phyloP scores from a whole-genome alignment of 2,113 vertebrate genomes.

The Hippocampus comes region DNA sequence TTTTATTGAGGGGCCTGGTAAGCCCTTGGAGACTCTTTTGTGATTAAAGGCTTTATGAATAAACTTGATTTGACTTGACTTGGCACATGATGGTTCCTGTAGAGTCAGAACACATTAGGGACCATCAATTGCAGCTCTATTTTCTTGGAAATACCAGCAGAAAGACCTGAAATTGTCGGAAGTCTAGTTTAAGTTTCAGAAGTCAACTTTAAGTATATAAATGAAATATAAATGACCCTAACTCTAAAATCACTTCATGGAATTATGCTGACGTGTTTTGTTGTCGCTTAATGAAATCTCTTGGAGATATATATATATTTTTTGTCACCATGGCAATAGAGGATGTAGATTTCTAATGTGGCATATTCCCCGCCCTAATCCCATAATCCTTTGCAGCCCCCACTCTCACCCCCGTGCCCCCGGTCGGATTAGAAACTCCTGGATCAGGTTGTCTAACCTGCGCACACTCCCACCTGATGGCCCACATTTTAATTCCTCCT shows the following conservation, averaged over 20 bases:
- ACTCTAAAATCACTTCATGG: background rate
- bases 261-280: background rate
- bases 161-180: no score
- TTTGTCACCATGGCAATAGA: background rate
- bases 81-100: no score
- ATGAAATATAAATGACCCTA: background rate
- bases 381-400: slow-evolving; percentile 50
- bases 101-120: no score
- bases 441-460: slow-evolving; percentile 28
- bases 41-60: no score
- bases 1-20: no score
- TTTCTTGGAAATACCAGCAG: no score
- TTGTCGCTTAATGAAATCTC: background rate
- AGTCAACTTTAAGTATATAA: background rate
- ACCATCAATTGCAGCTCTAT: no score
- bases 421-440: slow-evolving; percentile 48
- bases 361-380: slow-evolving; percentile 43
- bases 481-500: slow-evolving; percentile 38
- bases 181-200: no score
- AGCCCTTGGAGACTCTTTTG: no score
- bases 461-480: slow-evolving; percentile 28
- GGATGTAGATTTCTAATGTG: slow-evolving; percentile 54
- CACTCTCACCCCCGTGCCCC: slow-evolving; percentile 34
- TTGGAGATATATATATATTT: no score
- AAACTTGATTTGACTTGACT: no score